phyloP scores from a whole-genome alignment of 2,888 invertebrate species.

The Acleris emargana region DNA sequence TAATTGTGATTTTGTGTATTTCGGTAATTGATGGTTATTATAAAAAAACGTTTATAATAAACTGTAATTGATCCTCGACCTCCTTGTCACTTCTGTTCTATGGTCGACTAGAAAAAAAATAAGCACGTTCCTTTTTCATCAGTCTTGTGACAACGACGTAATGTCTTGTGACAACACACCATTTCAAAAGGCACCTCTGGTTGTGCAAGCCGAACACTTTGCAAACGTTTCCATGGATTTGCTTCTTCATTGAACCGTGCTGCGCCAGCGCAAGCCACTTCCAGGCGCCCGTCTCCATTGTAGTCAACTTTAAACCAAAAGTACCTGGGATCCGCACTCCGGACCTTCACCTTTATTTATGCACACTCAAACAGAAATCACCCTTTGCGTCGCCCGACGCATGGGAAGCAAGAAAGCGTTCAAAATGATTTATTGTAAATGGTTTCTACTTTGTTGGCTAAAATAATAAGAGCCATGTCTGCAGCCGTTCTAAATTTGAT shows the following conservation, averaged over 20 bases:
- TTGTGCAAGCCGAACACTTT: neutral
- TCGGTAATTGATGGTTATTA: too few relatives aligned
- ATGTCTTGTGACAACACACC: too few relatives aligned
- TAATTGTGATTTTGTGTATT: too few relatives aligned
- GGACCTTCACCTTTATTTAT: conserved; percentile 82
- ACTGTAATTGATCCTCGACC: too few relatives aligned
- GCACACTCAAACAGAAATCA: conserved; percentile 82
- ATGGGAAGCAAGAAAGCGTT: conserved; percentile 82
- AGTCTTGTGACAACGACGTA: too few relatives aligned
- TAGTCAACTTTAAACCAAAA: conserved; percentile 50
- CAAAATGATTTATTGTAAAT: conserved; percentile 84
- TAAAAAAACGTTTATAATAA: too few relatives aligned
- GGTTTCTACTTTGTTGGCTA: conserved; percentile 84
- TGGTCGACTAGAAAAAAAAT: too few relatives aligned
- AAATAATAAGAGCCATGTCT: conserved; percentile 78
- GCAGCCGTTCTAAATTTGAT: conserved; percentile 78
- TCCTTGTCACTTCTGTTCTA: too few relatives aligned
- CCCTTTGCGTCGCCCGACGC: conserved; percentile 81
- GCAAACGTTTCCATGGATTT: neutral
- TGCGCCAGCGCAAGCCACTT: conserved; percentile 38
- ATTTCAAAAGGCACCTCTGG: too few relatives aligned
- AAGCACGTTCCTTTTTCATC: too few relatives aligned
- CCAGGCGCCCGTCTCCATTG: conserved; percentile 45
- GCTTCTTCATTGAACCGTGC: neutral
- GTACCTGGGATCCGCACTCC: conserved; percentile 78